Evolutionary conservation across 2,113 vertebrate genomes (phyloP).

Genomic region (Sander lucioperca): DNA sequence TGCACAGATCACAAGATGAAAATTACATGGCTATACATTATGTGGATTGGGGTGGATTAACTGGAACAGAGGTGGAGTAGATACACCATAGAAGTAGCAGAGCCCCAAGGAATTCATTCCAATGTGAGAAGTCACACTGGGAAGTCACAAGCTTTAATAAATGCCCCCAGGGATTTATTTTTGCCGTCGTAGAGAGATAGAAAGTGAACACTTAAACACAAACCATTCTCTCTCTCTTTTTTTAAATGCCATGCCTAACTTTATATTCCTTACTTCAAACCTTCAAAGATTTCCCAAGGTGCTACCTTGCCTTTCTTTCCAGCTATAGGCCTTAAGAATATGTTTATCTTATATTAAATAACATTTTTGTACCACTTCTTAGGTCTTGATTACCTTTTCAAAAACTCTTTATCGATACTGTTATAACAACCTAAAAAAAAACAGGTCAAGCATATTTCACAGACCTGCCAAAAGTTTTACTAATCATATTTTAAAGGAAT

Average conservation of each 20-base stretch:
- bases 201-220: neutral
- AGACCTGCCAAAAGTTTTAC: neutral
- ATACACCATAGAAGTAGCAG: neutral
- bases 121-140: neutral
- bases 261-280: neutral
- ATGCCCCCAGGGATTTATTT: neutral
- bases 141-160: constrained; percentile 1
- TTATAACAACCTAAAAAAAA: neutral
- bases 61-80: neutral
- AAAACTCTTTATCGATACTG: neutral
- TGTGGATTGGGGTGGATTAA: neutral
- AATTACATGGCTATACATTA: neutral
- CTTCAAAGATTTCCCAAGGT: neutral
- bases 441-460: neutral
- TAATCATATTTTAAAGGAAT: neutral
- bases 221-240: neutral
- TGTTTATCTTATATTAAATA: neutral
- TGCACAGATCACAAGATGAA: constrained; percentile 2
- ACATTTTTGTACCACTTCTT: neutral
- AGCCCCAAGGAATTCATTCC: constrained; percentile 3
- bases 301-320: neutral
- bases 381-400: neutral
- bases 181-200: neutral
- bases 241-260: too few relatives aligned
- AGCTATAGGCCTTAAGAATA: neutral